A percentile compares a stretch with the other conserved stretches of the same genome.
phyloP scores from a whole-genome alignment of 2,797 vertebrate genomes.

The Takifugu rubripes region DNA sequence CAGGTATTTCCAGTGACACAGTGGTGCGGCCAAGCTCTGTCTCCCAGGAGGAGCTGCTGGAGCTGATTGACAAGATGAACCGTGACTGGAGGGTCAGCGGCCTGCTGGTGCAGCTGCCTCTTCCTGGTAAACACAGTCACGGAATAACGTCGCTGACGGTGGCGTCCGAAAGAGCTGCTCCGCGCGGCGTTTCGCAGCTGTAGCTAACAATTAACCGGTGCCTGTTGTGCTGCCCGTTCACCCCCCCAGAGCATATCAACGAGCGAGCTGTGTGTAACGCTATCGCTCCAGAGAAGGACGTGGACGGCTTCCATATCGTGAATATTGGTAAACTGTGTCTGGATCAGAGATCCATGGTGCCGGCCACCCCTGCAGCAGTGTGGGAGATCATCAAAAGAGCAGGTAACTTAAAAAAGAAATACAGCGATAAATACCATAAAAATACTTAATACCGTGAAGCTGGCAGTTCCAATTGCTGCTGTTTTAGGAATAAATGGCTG shows the following conservation, averaged over 20 bases:
- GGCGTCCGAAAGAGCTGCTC: not conserved
- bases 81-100: slow-evolving; percentile 86
- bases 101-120: slow-evolving; percentile 88
- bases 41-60: slow-evolving; percentile 87
- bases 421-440: too few relatives aligned
- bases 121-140: slow-evolving; percentile 80
- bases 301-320: slow-evolving; percentile 91
- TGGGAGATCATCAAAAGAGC: slow-evolving; percentile 90
- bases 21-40: slow-evolving; percentile 81
- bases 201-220: not conserved
- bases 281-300: slow-evolving; percentile 88
- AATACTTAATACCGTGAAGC: too few relatives aligned
- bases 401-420: slow-evolving; percentile 59
- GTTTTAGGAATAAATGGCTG: too few relatives aligned
- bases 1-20: slow-evolving; percentile 90
- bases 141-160: slow-evolving; percentile 1
- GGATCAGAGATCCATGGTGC: slow-evolving; percentile 86
- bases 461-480: too few relatives aligned
- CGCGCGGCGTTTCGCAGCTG: not conserved
- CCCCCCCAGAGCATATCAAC: slow-evolving; percentile 78
- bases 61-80: slow-evolving; percentile 84
- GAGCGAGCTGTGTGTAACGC: slow-evolving; percentile 86
- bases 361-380: slow-evolving; percentile 88
- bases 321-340: slow-evolving; percentile 90
- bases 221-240: too few relatives aligned